These are phyloP conservation scores for Cardiocondyla obscurior DNA, from an alignment of 1,140 invertebrate genomes.

Conservation along the genomic window DNA sequence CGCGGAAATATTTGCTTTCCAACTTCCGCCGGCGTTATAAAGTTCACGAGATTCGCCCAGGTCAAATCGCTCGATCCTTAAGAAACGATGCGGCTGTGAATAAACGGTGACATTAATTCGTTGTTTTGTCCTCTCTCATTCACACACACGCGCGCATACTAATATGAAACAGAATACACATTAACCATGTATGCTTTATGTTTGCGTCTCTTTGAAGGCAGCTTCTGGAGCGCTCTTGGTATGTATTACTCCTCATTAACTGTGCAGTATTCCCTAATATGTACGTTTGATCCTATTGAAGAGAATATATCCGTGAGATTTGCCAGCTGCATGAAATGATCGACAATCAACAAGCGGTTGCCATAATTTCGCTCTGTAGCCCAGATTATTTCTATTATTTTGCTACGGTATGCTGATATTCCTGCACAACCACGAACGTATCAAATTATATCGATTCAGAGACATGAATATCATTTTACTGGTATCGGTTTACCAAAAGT, in stretches of 20 bases:
- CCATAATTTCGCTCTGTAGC: constrained; percentile 2
- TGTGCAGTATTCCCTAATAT: constrained; percentile 52
- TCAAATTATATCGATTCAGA: background rate
- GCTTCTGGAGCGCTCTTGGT: constrained; percentile 34
- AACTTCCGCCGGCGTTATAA: background rate
- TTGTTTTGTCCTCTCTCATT: background rate
- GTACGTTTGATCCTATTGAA: constrained; percentile 54
- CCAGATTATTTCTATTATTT: constrained; percentile 52
- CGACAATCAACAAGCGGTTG: constrained; percentile 33
- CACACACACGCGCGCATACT: background rate
- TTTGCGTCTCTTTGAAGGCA: constrained; percentile 45
- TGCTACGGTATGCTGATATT: constrained; percentile 22
- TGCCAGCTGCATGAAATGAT: constrained; percentile 46
- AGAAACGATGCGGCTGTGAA: background rate
- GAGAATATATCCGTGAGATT: constrained; percentile 54
- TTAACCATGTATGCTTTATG: constrained; percentile 33
- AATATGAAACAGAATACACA: background rate
- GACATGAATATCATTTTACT: constrained; percentile 34
- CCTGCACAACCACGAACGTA: constrained; percentile 1
- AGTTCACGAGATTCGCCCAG: background rate
- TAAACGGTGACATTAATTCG: background rate
- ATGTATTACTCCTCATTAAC: constrained; percentile 56
- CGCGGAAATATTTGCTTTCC: background rate
- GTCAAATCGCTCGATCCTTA: background rate
- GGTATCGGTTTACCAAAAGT: background rate